These are phyloP conservation scores for Shargacucullia verbasci DNA, from an alignment of 2,888 invertebrate species.

Conservation along the genomic window DNA sequence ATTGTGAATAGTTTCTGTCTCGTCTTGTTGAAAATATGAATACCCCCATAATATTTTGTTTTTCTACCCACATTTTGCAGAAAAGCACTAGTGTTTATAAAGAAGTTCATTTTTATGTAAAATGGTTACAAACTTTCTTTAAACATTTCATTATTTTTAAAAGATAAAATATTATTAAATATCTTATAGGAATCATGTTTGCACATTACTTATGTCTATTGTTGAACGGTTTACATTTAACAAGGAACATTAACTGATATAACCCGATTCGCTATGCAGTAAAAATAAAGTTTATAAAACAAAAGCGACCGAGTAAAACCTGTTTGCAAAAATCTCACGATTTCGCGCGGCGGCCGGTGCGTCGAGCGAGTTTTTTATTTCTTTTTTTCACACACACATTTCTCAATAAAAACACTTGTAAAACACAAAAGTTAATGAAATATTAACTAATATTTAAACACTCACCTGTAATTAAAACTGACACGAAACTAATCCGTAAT, in stretches of 20 bases:
- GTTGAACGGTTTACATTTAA: conserved; percentile 29
- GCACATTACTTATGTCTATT: conserved; percentile 2
- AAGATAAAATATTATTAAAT: background rate
- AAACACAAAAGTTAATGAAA: conserved; percentile 57
- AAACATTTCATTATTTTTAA: too few relatives aligned
- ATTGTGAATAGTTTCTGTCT: too few relatives aligned
- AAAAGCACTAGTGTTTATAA: too few relatives aligned
- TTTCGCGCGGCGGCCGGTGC: conserved; percentile 69
- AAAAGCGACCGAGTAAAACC: conserved; percentile 74
- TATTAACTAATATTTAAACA: conserved; percentile 62
- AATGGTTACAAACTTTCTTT: too few relatives aligned
- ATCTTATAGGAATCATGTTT: conserved; percentile 9
- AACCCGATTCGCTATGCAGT: conserved; percentile 63
- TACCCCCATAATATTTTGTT: too few relatives aligned
- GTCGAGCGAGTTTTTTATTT: conserved; percentile 64
- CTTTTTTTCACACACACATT: conserved; percentile 49
- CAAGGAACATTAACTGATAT: conserved; percentile 45
- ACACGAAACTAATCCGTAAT: conserved; percentile 51
- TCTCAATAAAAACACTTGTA: conserved; percentile 22
- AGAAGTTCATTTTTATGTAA: too few relatives aligned
- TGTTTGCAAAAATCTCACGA: conserved; percentile 80
- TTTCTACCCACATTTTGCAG: too few relatives aligned
- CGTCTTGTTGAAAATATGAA: too few relatives aligned
- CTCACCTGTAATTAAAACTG: conserved; percentile 53
- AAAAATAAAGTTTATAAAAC: conserved; percentile 68